Percentiles rank a stretch among this genome's conserved stretches.
These are phyloP conservation scores for Calliphora vomitoria DNA, from an alignment of 2,888 invertebrate genomes.

Conservation along the genomic window DNA sequence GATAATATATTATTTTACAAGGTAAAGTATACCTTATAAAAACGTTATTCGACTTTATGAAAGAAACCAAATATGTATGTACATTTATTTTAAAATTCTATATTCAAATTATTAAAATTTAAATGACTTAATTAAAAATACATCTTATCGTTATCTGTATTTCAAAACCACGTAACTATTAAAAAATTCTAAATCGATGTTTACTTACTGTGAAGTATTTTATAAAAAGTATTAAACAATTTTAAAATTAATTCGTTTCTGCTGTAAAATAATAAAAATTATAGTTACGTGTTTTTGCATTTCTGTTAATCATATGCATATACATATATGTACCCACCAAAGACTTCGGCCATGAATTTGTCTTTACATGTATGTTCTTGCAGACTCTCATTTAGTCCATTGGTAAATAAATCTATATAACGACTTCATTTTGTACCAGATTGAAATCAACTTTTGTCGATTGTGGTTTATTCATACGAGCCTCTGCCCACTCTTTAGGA, in stretches of 20 bases:
- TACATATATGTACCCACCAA: no score
- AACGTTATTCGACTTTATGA: not conserved
- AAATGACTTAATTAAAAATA: not conserved
- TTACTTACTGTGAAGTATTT: no score
- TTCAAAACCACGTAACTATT: not conserved
- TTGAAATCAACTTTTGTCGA: conserved; percentile 68
- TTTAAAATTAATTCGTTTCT: no score
- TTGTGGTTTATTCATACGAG: conserved; percentile 67
- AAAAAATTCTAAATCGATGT: no score
- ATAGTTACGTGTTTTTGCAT: no score
- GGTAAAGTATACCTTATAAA: no score
- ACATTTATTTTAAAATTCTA: not conserved
- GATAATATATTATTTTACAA: no score
- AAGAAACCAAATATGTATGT: not conserved
- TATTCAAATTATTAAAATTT: not conserved
- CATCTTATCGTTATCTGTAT: not conserved
- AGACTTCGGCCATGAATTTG: no score
- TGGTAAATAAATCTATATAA: conserved; percentile 60
- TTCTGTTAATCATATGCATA: no score
- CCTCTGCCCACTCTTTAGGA: conserved; percentile 77
- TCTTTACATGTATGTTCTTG: no score
- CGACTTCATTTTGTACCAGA: conserved; percentile 71
- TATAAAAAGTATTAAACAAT: no score
- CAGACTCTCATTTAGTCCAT: not conserved
- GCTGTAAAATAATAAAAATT: no score